Conservation (phyloP, 2,888 invertebrate genomes). For the Gortyna flavago region DNA sequence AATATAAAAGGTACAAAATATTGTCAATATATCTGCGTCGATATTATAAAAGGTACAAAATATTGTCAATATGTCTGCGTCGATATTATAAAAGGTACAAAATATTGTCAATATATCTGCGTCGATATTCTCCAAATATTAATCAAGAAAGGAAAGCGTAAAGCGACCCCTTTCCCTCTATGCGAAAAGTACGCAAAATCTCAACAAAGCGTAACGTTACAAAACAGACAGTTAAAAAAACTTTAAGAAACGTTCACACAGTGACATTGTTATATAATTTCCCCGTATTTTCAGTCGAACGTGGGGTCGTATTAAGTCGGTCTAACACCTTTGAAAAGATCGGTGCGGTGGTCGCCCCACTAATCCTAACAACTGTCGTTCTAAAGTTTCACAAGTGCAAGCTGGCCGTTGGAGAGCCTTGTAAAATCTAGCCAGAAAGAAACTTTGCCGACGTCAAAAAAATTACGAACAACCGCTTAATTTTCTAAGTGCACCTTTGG, state of each 20-base stretch:
- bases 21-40: too few species aligned
- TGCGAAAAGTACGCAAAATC: neutral
- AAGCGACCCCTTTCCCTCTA: neutral
- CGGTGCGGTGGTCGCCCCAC: conserved; percentile 16
- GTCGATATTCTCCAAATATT: neutral
- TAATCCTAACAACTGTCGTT: conserved; percentile 54
- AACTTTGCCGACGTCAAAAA: conserved; percentile 50
- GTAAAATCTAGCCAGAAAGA: conserved; percentile 29
- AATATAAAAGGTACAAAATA: neutral
- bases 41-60: too few species aligned
- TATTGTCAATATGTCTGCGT: neutral
- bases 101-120: too few species aligned
- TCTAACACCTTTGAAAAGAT: conserved; percentile 36
- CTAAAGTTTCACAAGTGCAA: conserved; percentile 47
- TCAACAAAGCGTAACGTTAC: neutral
- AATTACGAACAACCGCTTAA: conserved; percentile 21
- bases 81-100: too few species aligned
- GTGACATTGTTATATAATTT: conserved; percentile 7
- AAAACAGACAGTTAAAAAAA: neutral
- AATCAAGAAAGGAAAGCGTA: too few species aligned
- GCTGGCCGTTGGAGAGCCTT: conserved; percentile 16
- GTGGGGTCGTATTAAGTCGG: conserved; percentile 23
- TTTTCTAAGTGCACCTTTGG: neutral
- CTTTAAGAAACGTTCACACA: neutral
- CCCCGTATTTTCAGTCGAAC: conserved; percentile 24